A percentile compares a stretch with the other conserved stretches of the same genome.
These are phyloP conservation scores for Habropoda laboriosa DNA, from an alignment of 1,140 invertebrate genomes.

Conservation along the genomic window DNA sequence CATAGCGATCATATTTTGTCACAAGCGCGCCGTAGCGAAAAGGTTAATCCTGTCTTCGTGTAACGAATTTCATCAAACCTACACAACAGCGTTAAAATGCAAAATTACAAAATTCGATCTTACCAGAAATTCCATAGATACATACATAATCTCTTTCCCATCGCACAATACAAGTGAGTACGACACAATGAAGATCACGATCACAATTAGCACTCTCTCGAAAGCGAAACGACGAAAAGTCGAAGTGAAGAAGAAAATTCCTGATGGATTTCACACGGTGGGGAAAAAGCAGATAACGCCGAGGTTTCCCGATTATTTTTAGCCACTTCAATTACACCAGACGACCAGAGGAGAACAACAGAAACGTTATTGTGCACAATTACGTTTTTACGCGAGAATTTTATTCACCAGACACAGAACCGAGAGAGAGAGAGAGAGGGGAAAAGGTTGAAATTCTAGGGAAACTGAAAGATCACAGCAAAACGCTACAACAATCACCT, in stretches of 20 bases:
- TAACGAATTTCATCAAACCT: background rate
- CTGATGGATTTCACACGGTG: background rate
- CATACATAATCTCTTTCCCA: no score
- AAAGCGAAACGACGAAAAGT: background rate
- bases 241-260: background rate
- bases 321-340: background rate
- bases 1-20: no score
- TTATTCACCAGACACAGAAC: background rate
- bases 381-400: background rate
- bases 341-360: background rate
- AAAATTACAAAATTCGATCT: background rate
- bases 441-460: no score
- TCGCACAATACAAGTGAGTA: no score
- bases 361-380: background rate
- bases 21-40: no score
- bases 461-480: no score
- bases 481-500: no score
- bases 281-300: background rate
- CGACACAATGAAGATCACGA: no score
- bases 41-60: background rate
- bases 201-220: background rate
- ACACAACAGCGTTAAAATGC: background rate
- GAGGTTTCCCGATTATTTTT: background rate
- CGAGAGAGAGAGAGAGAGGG: no score
- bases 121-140: no score